These are phyloP conservation scores for Cataglyphis albicans DNA, from an alignment of 2,888 invertebrate species.

Conservation along the genomic window DNA sequence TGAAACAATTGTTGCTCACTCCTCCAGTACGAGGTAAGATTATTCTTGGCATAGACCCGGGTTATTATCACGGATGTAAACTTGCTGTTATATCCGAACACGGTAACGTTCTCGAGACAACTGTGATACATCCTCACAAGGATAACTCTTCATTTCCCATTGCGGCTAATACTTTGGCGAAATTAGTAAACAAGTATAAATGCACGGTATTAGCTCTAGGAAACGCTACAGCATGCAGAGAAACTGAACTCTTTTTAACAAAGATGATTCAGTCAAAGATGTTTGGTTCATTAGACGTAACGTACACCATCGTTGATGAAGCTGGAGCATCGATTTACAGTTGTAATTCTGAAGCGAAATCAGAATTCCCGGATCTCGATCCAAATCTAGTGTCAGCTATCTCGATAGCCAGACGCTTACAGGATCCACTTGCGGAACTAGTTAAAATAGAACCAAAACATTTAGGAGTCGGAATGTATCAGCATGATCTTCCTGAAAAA, in stretches of 20 bases:
- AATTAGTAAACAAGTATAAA: slow-evolving; percentile 88
- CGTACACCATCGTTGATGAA: slow-evolving; percentile 95
- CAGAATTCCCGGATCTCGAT: slow-evolving; percentile 94
- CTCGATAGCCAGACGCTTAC: slow-evolving; percentile 94
- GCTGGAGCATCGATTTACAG: slow-evolving; percentile 97
- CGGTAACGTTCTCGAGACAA: slow-evolving; percentile 90
- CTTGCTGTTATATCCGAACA: slow-evolving; percentile 92
- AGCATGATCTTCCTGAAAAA: slow-evolving; percentile 95
- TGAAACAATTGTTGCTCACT: slow-evolving; percentile 93
- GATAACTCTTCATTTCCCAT: slow-evolving; percentile 62
- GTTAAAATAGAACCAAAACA: slow-evolving; percentile 97
- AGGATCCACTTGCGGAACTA: slow-evolving; percentile 96
- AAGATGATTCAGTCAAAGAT: slow-evolving; percentile 87
- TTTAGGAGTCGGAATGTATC: slow-evolving; percentile 98
- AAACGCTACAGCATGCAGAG: slow-evolving; percentile 96
- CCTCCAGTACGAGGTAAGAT: slow-evolving; percentile 93
- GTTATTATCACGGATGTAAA: slow-evolving; percentile 96
- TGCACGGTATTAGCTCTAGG: slow-evolving; percentile 95
- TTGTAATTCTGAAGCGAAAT: slow-evolving; percentile 92
- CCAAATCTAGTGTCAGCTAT: slow-evolving; percentile 92
- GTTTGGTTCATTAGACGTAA: slow-evolving; percentile 88
- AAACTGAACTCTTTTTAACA: slow-evolving; percentile 93
- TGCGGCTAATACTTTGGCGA: slow-evolving; percentile 85
- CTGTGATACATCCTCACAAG: slow-evolving; percentile 90
- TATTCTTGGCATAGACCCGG: slow-evolving; percentile 96